Evolutionary conservation across 1,140 invertebrate species (phyloP).

Genomic region (Colletes latitarsis): DNA sequence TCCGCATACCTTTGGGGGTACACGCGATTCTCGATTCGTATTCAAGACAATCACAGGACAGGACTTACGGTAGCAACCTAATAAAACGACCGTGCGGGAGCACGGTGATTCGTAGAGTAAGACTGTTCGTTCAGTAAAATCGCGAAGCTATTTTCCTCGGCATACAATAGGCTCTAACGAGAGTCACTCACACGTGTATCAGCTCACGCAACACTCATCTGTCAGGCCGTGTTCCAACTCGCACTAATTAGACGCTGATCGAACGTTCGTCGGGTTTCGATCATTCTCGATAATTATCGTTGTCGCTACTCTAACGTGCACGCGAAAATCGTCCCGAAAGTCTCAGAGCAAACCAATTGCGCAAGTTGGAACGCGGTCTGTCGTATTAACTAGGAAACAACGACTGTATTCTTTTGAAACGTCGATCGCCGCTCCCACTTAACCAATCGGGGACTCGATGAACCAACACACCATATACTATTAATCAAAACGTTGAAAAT

Average conservation of each 20-base stretch:
- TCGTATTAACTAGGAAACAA: slow-evolving; percentile 29
- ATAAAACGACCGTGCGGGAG: not conserved
- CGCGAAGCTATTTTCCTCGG: not conserved
- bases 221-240: slow-evolving; percentile 71
- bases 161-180: slow-evolving; percentile 10
- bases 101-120: too few relatives aligned
- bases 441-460: too few relatives aligned
- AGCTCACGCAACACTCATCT: slow-evolving; percentile 29
- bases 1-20: too few relatives aligned
- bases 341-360: slow-evolving; percentile 4
- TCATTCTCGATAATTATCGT: too few relatives aligned
- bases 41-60: too few relatives aligned
- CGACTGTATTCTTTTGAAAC: slow-evolving; percentile 25
- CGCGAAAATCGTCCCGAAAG: not conserved
- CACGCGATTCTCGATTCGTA: too few relatives aligned
- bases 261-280: not conserved
- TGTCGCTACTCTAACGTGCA: too few relatives aligned
- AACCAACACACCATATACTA: too few relatives aligned
- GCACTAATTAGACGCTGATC: slow-evolving; percentile 41
- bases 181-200: slow-evolving; percentile 22
- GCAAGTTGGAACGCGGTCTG: slow-evolving; percentile 67
- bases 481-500: too few relatives aligned
- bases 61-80: not conserved
- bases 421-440: too few relatives aligned
- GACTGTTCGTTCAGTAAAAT: not conserved